A percentile compares a stretch with the other conserved stretches of the same genome.
Evolutionary conservation across 2,113 vertebrate genomes (phyloP).

Genomic region (Illadopsis cleaveri): DNA sequence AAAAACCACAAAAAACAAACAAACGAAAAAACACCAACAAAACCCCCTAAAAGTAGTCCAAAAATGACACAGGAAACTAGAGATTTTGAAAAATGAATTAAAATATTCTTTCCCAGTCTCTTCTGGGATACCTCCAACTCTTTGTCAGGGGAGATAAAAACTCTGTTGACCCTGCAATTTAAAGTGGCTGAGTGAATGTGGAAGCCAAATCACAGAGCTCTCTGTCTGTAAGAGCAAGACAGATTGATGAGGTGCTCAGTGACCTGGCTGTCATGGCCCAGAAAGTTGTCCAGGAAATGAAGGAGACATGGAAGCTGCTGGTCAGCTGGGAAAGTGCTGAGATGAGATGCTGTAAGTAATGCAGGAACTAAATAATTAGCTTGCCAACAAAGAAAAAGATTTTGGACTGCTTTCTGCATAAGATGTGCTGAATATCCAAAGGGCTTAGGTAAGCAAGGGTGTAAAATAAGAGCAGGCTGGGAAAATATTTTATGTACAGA

Average conservation of each 20-base stretch:
- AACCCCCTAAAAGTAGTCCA: background rate
- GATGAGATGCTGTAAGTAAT: background rate
- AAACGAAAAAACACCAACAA: background rate
- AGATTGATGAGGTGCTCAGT: slow-evolving; percentile 27
- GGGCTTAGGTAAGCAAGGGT: background rate
- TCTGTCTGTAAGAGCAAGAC: background rate
- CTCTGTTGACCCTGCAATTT: background rate
- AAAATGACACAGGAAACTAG: background rate
- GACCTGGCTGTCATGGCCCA: background rate
- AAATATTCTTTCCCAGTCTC: background rate
- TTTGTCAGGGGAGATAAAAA: background rate
- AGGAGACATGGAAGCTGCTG: background rate
- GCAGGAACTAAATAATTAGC: background rate
- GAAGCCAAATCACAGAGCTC: background rate
- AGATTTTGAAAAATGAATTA: background rate
- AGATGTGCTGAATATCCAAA: background rate
- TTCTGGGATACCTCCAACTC: background rate
- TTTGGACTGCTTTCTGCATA: background rate
- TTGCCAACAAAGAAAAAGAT: background rate
- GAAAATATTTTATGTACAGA: background rate
- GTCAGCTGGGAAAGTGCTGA: background rate
- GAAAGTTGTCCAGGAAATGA: background rate
- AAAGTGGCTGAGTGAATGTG: background rate
- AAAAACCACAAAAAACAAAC: too few species aligned
- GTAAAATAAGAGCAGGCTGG: background rate